phyloP scores from a whole-genome alignment of 2,113 vertebrate species.

The Pontoporia blainvillei region DNA sequence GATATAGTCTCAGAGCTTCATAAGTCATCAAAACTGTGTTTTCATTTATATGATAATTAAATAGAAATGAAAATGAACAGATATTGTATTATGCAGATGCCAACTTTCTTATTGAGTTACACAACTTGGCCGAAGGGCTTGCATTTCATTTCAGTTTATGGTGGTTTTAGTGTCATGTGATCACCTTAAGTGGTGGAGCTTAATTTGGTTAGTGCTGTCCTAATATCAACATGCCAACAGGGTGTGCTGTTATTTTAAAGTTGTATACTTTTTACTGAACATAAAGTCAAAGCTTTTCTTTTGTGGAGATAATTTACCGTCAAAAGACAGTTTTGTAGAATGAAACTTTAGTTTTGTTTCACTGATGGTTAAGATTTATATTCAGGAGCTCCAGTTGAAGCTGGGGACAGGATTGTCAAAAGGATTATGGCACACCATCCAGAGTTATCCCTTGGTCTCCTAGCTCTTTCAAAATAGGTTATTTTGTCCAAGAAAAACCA shows the following conservation, averaged over 20 bases:
- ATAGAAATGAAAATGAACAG: neutral
- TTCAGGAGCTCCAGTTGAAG: neutral
- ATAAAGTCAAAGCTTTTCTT: neutral
- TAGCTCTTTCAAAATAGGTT: neutral
- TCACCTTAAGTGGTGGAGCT: neutral
- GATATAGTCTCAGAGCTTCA: neutral
- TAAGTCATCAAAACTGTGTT: neutral
- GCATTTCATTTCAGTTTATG: neutral
- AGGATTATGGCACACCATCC: neutral
- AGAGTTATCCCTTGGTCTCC: neutral
- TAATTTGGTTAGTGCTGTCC: neutral
- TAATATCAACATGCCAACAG: neutral
- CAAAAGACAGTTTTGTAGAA: neutral
- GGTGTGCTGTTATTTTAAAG: neutral
- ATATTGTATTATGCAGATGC: neutral
- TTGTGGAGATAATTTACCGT: neutral
- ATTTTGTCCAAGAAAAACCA: neutral
- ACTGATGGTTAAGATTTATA: neutral
- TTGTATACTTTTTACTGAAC: neutral
- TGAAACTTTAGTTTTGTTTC: neutral
- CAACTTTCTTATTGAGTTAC: neutral
- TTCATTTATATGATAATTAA: neutral
- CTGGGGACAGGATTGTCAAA: neutral
- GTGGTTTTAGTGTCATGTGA: neutral
- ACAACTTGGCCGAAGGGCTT: neutral